These are phyloP conservation scores for Pseudolaguvia tuberculata DNA, from an alignment of 2,113 vertebrate species.

Conservation along the genomic window DNA sequence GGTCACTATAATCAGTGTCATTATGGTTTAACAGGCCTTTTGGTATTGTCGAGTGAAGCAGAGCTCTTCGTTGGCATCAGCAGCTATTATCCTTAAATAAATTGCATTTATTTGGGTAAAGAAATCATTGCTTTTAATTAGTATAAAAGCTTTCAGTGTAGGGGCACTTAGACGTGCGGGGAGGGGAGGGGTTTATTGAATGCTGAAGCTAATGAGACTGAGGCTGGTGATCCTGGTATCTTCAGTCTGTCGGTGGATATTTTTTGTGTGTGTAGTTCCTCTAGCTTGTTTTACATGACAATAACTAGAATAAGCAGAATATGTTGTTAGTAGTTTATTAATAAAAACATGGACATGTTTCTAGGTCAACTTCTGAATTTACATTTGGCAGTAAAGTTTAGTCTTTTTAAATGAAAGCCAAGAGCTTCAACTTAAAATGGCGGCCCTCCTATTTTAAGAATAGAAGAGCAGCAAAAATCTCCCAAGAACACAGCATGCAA, in stretches of 20 bases:
- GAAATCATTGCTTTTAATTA: constrained; percentile 83
- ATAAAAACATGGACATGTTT: too few species aligned
- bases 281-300: not conserved
- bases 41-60: constrained; percentile 57
- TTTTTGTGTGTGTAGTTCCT: not conserved
- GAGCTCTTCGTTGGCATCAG: constrained; percentile 64
- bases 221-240: not conserved
- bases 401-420: too few species aligned
- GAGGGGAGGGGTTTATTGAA: constrained; percentile 58
- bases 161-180: constrained; percentile 54
- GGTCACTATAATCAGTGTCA: constrained; percentile 40
- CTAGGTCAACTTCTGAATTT: too few species aligned
- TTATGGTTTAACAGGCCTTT: constrained; percentile 45
- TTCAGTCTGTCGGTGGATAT: not conserved
- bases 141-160: constrained; percentile 77
- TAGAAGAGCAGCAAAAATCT: too few species aligned
- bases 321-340: not conserved
- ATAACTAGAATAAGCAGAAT: not conserved
- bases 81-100: constrained; percentile 66
- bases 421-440: too few species aligned
- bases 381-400: too few species aligned
- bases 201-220: constrained; percentile 30
- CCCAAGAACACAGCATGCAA: too few species aligned
- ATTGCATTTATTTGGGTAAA: constrained; percentile 62
- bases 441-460: too few species aligned